Evolutionary conservation across 1,140 invertebrate species (phyloP).

Genomic region (Neodiprion virginianus): DNA sequence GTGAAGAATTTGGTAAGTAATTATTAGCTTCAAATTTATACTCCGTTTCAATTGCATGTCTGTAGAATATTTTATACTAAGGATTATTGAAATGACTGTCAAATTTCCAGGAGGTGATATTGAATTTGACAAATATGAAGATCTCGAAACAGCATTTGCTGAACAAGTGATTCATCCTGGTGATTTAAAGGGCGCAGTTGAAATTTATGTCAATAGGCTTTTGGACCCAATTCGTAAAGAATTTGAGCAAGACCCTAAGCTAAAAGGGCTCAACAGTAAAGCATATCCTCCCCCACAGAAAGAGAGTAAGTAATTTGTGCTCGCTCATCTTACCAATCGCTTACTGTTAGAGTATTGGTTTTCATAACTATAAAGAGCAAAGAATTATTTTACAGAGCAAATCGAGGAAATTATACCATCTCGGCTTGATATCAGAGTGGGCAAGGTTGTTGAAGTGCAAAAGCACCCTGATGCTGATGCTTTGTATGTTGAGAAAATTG

Average conservation of each 20-base stretch:
- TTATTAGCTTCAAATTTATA: not conserved
- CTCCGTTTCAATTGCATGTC: not conserved
- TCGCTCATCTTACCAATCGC: conserved; percentile 4
- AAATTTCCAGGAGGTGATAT: conserved; percentile 72
- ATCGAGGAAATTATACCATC: conserved; percentile 73
- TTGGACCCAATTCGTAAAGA: conserved; percentile 89
- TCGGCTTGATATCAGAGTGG: conserved; percentile 89
- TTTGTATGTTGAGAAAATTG: conserved; percentile 94
- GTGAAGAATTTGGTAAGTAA: conserved; percentile 64
- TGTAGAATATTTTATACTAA: not conserved
- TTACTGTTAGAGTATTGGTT: conserved; percentile 12
- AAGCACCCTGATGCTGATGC: conserved; percentile 95
- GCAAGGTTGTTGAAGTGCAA: conserved; percentile 89
- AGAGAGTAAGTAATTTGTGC: conserved; percentile 55
- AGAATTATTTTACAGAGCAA: conserved; percentile 31
- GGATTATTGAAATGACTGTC: conserved; percentile 15
- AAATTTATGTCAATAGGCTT: conserved; percentile 85
- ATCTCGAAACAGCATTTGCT: conserved; percentile 80
- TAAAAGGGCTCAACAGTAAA: conserved; percentile 72
- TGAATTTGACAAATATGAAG: conserved; percentile 75
- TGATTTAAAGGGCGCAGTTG: conserved; percentile 88
- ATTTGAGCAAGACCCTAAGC: conserved; percentile 78
- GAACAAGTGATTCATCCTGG: conserved; percentile 89
- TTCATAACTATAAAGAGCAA: conserved; percentile 34
- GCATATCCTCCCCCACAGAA: conserved; percentile 84